Percentiles rank a stretch among this genome's conserved stretches.
Conservation (phyloP, 2,888 invertebrate genomes). For the Platycnemis pennipes region DNA sequence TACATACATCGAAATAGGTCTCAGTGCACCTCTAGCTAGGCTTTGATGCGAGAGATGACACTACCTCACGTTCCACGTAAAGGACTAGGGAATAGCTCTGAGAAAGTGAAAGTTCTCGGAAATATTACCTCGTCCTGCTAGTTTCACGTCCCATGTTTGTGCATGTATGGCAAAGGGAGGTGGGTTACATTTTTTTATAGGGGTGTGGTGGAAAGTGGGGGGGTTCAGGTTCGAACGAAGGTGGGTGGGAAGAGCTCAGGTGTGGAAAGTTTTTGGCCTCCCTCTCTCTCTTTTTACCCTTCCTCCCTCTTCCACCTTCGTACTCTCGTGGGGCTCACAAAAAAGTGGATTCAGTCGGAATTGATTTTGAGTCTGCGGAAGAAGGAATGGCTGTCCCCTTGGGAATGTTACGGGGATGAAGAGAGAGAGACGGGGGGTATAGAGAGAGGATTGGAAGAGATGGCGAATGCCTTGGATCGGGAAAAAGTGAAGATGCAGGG, state of each 20-base stretch:
- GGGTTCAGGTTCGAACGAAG: too few species aligned
- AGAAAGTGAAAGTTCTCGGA: too few species aligned
- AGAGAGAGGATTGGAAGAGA: conserved; percentile 28
- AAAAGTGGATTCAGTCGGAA: background rate
- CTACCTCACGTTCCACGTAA: too few species aligned
- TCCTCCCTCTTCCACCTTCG: background rate
- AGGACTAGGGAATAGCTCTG: too few species aligned
- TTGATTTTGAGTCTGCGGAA: conserved; percentile 46
- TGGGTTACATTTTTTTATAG: background rate
- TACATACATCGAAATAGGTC: too few species aligned
- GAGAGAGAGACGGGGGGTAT: conserved; percentile 66
- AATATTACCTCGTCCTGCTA: too few species aligned
- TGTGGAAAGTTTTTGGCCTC: background rate
- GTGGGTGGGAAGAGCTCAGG: background rate
- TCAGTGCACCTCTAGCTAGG: too few species aligned
- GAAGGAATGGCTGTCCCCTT: background rate
- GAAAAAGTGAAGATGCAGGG: conserved; percentile 21
- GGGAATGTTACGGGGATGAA: conserved; percentile 70
- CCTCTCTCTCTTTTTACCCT: background rate
- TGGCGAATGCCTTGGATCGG: background rate
- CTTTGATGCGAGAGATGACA: too few species aligned
- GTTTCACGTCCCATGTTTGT: too few species aligned
- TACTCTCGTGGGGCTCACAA: background rate
- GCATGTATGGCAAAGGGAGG: too few species aligned
- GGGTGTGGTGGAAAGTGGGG: background rate